These are phyloP conservation scores for Argentina silus DNA, from an alignment of 2,797 vertebrate genomes.

Conservation along the genomic window DNA sequence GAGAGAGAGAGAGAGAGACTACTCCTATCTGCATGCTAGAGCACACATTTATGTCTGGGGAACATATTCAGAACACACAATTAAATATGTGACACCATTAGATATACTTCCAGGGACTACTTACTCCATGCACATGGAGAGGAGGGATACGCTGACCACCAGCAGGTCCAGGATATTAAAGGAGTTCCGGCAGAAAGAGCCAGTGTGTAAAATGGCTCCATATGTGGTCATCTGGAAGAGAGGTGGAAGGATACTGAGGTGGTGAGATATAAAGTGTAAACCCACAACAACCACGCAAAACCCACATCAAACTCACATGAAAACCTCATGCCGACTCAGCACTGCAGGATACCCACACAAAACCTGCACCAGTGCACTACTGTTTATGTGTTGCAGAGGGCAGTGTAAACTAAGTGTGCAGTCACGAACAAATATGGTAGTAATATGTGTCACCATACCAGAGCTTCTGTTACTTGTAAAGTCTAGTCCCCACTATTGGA, in stretches of 20 bases:
- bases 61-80: background rate
- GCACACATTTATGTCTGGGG: background rate
- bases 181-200: slow-evolving; percentile 96
- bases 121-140: slow-evolving; percentile 93
- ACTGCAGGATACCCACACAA: background rate
- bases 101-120: slow-evolving; percentile 46
- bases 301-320: background rate
- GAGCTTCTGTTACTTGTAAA: too few species aligned
- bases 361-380: too few species aligned
- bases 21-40: background rate
- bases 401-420: too few species aligned
- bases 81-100: background rate
- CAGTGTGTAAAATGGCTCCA: slow-evolving; percentile 93
- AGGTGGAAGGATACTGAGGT: background rate
- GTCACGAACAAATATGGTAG: too few species aligned
- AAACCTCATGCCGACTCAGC: background rate
- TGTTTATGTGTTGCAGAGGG: too few species aligned
- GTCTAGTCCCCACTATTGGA: too few species aligned
- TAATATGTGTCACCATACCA: too few species aligned
- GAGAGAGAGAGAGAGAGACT: background rate
- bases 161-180: slow-evolving; percentile 97
- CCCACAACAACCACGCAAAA: background rate
- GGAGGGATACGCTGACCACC: slow-evolving; percentile 95
- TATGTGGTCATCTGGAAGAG: slow-evolving; percentile 90
- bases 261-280: background rate